Conservation (phyloP, 2,113 vertebrate species). For the Naja naja region DNA sequence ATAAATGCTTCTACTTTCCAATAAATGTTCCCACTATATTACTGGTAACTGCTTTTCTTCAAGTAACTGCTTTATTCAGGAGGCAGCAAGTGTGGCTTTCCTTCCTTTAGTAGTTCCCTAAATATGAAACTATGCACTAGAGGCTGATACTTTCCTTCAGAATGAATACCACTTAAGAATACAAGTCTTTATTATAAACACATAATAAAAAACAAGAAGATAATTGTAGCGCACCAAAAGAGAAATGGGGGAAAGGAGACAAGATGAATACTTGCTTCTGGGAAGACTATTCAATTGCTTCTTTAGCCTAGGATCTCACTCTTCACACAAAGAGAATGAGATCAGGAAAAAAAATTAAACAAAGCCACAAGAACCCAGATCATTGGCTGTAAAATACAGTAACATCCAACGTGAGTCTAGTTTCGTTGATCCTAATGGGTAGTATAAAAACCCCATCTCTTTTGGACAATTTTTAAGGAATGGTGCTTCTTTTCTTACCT, state of each 20-base stretch:
- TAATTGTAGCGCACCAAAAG: not conserved
- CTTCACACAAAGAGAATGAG: not conserved
- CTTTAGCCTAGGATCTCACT: not conserved
- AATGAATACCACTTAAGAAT: not conserved
- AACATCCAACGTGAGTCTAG: not conserved
- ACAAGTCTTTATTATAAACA: not conserved
- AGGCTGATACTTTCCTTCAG: not conserved
- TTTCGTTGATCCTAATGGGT: not conserved
- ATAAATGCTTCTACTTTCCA: not conserved
- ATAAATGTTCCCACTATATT: not conserved
- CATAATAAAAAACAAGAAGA: not conserved
- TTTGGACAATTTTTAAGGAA: not conserved
- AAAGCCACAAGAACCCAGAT: not conserved
- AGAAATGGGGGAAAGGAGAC: not conserved
- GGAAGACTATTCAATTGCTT: not conserved
- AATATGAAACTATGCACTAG: not conserved
- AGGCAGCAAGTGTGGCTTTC: not conserved
- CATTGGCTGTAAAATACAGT: not conserved
- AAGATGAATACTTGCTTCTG: not conserved
- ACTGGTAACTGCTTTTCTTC: not conserved
- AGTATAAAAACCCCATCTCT: not conserved
- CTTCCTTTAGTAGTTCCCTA: not conserved
- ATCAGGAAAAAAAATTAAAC: not conserved
- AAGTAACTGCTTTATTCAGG: not conserved
- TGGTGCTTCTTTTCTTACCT: not conserved